Evolutionary conservation across 1,140 invertebrate genomes (phyloP).

Genomic region (Acromyrmex charruanus): DNA sequence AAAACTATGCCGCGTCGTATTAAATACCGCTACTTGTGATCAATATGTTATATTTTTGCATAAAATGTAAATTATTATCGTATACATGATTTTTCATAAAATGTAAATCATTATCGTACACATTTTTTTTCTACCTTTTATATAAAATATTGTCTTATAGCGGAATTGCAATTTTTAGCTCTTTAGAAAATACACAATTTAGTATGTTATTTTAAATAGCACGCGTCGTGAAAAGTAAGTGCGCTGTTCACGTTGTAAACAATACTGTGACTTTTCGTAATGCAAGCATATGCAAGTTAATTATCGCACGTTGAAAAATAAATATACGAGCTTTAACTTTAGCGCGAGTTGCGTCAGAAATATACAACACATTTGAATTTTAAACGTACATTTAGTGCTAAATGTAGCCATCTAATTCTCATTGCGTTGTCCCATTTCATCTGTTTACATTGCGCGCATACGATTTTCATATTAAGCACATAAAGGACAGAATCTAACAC

Average conservation of each 20-base stretch:
- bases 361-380: constrained; percentile 46
- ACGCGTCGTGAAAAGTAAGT: neutral
- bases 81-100: neutral
- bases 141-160: neutral
- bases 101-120: neutral
- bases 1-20: constrained; percentile 26
- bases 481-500: neutral
- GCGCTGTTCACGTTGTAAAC: constrained; percentile 18
- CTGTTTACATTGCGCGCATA: constrained; percentile 12
- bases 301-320: constrained; percentile 48
- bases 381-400: constrained; percentile 53
- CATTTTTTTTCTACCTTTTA: neutral
- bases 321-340: constrained; percentile 17
- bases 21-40: constrained; percentile 13
- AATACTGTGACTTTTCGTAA: constrained; percentile 16
- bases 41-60: neutral
- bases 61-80: neutral
- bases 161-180: neutral
- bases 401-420: constrained; percentile 56
- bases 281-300: constrained; percentile 26
- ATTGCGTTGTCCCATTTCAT: constrained; percentile 26
- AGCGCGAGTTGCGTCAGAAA: constrained; percentile 20
- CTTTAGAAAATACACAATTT: constrained; percentile 1
- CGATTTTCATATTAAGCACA: constrained; percentile 25
- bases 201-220: constrained; percentile 28